phyloP scores from a whole-genome alignment of 2,797 vertebrate species.

The Glyptemys insculpta region DNA sequence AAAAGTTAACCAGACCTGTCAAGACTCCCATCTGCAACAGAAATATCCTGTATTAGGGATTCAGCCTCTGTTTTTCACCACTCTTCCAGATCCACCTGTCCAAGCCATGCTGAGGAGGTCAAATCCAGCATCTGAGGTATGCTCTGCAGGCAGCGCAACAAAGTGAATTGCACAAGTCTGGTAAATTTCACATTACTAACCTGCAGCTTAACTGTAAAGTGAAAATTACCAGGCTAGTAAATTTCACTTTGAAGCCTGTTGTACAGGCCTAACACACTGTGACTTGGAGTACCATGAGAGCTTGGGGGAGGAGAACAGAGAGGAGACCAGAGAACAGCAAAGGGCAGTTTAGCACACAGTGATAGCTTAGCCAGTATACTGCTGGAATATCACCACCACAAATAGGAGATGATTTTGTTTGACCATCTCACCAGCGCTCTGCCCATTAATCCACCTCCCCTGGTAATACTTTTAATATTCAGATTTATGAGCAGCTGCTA shows the following conservation, averaged over 20 bases:
- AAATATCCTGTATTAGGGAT: not conserved
- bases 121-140: not conserved
- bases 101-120: slow-evolving; percentile 5
- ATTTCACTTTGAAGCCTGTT: slow-evolving; percentile 7
- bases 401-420: not conserved
- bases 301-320: not conserved
- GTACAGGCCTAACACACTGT: not conserved
- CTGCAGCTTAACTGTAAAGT: not conserved
- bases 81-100: not conserved
- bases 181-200: slow-evolving; percentile 18
- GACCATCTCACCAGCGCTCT: not conserved
- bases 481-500: not conserved
- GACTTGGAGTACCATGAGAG: not conserved
- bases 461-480: accelerated
- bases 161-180: not conserved
- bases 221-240: not conserved
- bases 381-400: not conserved
- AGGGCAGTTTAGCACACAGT: not conserved
- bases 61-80: not conserved
- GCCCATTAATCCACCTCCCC: not conserved
- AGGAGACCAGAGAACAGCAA: not conserved
- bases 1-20: not conserved
- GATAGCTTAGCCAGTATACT: not conserved
- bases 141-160: not conserved
- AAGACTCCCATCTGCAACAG: slow-evolving; percentile 17